Evolutionary conservation across 2,113 vertebrate genomes (phyloP), one percentile per base, ranked within the genome.

Genomic region (Gnathonemus longibarbis): DNA sequence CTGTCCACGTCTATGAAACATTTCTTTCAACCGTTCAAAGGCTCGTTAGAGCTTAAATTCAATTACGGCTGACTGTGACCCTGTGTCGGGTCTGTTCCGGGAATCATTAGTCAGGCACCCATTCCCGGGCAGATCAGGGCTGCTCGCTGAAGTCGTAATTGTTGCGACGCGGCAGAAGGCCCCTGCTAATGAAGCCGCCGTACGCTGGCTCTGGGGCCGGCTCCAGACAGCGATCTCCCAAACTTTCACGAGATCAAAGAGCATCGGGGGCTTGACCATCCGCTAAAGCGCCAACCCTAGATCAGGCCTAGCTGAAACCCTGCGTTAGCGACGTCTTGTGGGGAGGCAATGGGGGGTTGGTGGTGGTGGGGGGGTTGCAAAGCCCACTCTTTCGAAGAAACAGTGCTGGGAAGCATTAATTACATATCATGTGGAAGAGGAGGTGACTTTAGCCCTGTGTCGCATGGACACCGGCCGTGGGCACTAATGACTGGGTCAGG

Each of bases 61-160:
- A 97, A 97, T 97, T 97, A 97, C 95, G 95, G 95, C 95, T 95
- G 95, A 96, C 96, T 95, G 94, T 95, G 96, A 95, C 96, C 95
- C 93, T 94, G 96, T 96, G 95, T 97, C 96, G 96, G 94, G 91
- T 96, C 96, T 96, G 95, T 97, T 97, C 96, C 96, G 95, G 94
- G 96, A 97, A 96, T 97, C 96, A 97, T 97, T 97, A 97, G 95
- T 96, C 94, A 95, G 94, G 94, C 95, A 95, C 95, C 80, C 31
- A 94, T 94, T 96, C 94, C 95, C 93, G 92, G 77, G 11, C 31
- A 91, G 94, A 93, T 91, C 49, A 94, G 94, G 92, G 93, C 88
- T 90, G 89, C 93, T 94, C 96, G 95, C 96, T 7, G 21, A 95
- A 95, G 94, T 94, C 95, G 94, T 97, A 97, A 97, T 97, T 96